A percentile compares a stretch with the other conserved stretches of the same genome.
phyloP scores from a whole-genome alignment of 2,113 vertebrate species.

The Gopherus flavomarginatus region DNA sequence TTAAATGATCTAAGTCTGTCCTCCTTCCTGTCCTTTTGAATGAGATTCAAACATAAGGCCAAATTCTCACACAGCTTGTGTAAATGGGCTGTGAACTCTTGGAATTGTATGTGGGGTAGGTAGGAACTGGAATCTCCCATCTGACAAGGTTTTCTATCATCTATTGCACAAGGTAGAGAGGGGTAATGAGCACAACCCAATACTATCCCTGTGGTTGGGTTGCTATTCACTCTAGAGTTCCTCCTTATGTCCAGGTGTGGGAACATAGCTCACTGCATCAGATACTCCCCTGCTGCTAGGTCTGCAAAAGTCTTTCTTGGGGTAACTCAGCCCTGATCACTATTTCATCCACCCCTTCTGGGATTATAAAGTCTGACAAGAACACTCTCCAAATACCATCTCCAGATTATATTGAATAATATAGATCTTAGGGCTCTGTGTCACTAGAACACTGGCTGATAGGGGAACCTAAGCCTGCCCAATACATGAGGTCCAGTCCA shows the following conservation, averaged over 20 bases:
- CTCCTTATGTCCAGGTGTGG: not conserved
- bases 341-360: no score
- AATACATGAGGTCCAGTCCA: not conserved
- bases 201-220: no score
- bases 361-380: not conserved
- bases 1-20: not conserved
- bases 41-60: not conserved
- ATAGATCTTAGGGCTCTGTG: not conserved
- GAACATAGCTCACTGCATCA: not conserved
- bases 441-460: not conserved
- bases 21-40: not conserved
- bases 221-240: not conserved
- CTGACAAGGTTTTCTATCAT: not conserved
- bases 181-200: not conserved
- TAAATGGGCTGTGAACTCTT: not conserved
- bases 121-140: not conserved
- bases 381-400: no score
- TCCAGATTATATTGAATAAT: no score
- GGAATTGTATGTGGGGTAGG: not conserved
- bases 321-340: no score
- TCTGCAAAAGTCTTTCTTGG: not conserved
- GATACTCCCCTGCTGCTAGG: not conserved
- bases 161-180: not conserved
- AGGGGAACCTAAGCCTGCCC: not conserved
- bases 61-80: fast-evolving